Conservation (phyloP, 2,797 vertebrate species). For the Semaprochilodus insignis region DNA sequence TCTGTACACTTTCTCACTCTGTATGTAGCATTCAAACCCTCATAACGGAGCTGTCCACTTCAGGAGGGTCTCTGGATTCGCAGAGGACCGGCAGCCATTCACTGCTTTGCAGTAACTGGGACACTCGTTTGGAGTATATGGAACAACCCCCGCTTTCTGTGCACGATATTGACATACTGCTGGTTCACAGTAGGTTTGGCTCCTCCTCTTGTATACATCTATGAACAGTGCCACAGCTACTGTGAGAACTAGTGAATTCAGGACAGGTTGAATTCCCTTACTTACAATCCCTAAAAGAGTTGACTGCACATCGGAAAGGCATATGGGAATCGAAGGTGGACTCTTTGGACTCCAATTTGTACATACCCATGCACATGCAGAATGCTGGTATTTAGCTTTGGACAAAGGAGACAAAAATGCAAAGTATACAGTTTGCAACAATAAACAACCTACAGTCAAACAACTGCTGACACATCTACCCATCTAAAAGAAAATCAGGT, state of each 20-base stretch:
- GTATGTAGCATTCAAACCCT: neutral
- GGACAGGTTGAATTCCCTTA: too few species aligned
- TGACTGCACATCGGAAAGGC: neutral
- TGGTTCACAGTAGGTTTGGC: neutral
- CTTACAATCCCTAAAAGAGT: neutral
- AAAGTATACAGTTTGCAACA: neutral
- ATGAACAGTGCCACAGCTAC: neutral
- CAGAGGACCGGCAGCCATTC: neutral
- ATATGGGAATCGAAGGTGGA: neutral
- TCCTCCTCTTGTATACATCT: neutral
- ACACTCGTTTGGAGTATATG: neutral
- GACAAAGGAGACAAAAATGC: too few species aligned
- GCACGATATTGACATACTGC: neutral
- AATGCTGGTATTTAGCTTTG: neutral
- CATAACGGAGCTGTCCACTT: constrained; percentile 1
- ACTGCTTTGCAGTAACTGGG: neutral
- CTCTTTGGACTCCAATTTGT: neutral
- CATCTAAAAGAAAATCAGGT: too few species aligned
- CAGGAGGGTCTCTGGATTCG: neutral
- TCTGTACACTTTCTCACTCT: constrained; percentile 3
- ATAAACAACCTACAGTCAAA: neutral
- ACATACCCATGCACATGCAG: too few species aligned
- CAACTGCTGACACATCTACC: neutral
- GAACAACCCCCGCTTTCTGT: neutral
- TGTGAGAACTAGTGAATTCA: neutral